phyloP scores from a whole-genome alignment of 2,797 vertebrate genomes.

The Phyllotis vaccarum region DNA sequence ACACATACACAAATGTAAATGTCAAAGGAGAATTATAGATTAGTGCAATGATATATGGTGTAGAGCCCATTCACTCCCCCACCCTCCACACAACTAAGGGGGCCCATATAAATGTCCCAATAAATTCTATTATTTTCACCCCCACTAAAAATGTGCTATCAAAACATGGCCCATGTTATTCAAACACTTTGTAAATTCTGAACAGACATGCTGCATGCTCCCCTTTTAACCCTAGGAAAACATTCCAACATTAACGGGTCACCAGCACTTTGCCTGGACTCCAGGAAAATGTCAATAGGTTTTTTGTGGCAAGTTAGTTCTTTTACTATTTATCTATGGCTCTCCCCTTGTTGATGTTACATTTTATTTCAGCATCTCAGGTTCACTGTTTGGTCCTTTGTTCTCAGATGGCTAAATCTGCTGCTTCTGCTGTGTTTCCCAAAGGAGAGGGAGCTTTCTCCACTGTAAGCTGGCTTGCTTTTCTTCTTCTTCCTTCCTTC shows the following conservation, averaged over 20 bases:
- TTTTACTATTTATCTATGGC: constrained; percentile 81
- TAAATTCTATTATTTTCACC: constrained; percentile 83
- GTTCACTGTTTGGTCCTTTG: constrained; percentile 74
- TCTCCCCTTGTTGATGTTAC: constrained; percentile 78
- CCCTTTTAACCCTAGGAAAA: constrained; percentile 82
- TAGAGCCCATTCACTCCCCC: not conserved
- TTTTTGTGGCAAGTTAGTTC: constrained; percentile 66
- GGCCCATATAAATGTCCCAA: constrained; percentile 82
- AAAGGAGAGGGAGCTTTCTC: constrained; percentile 8
- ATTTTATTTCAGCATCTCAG: constrained; percentile 71
- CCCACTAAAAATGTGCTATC: constrained; percentile 82
- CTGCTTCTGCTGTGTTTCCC: constrained; percentile 65
- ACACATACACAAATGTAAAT: not conserved
- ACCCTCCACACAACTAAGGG: constrained; percentile 71
- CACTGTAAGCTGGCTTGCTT: not conserved
- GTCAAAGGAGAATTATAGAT: constrained; percentile 54
- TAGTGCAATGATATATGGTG: constrained; percentile 46
- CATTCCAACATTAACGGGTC: constrained; percentile 80
- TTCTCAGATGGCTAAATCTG: constrained; percentile 73
- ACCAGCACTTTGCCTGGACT: constrained; percentile 72
- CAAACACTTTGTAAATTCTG: constrained; percentile 71
- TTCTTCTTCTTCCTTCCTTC: not conserved
- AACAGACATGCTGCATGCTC: constrained; percentile 76
- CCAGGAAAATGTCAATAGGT: constrained; percentile 63
- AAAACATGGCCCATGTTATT: constrained; percentile 74